Conservation (phyloP, 2,888 invertebrate genomes). For the Andrena bicolor region DNA sequence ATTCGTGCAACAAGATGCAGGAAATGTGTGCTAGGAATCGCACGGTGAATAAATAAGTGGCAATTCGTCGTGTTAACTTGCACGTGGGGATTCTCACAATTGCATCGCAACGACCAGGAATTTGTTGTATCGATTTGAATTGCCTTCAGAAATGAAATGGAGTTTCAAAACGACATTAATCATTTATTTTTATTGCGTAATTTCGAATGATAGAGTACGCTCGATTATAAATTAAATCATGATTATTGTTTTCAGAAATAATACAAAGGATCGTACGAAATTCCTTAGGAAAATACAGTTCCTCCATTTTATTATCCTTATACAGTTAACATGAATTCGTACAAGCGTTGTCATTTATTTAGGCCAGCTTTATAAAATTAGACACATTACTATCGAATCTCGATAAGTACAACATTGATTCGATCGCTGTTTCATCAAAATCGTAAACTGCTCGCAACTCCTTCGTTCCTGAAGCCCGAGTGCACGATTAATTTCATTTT, state of each 20-base stretch:
- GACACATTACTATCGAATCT: conserved; percentile 3
- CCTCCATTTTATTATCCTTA: conserved; percentile 48
- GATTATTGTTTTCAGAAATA: conserved; percentile 1
- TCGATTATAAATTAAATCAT: background rate
- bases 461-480: background rate
- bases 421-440: conserved; percentile 20
- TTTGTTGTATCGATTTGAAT: background rate
- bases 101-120: background rate
- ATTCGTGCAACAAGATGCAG: conserved; percentile 24
- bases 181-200: too few species aligned
- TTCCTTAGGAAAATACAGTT: conserved; percentile 24
- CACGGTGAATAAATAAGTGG: conserved; percentile 7
- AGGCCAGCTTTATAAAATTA: conserved; percentile 51
- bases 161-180: background rate
- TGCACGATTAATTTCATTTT: background rate
- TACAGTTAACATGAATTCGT: conserved; percentile 31
- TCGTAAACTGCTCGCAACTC: background rate
- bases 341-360: conserved; percentile 36
- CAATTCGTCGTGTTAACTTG: conserved; percentile 22
- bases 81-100: background rate
- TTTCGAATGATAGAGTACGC: too few species aligned
- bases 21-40: conserved; percentile 34
- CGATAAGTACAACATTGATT: conserved; percentile 12
- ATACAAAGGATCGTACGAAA: background rate
- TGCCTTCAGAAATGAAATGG: conserved; percentile 1